A percentile compares a stretch with the other conserved stretches of the same genome.
Conservation (phyloP, 2,113 vertebrate species). For the Malurus elegans region DNA sequence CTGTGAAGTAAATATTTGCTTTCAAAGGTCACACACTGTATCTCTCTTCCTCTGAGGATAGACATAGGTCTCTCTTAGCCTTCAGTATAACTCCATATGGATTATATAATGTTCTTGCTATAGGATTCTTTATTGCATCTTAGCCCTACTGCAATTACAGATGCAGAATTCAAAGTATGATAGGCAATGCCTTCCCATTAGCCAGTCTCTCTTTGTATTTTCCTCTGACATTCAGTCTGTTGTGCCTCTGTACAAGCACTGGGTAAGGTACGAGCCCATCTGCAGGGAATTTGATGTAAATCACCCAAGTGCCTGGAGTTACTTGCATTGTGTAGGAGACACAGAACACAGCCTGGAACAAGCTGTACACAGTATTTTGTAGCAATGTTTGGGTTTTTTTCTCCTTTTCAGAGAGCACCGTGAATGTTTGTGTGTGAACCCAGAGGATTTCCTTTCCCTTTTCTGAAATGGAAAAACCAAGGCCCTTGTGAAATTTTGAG, state of each 20-base stretch:
- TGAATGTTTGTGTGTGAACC: neutral
- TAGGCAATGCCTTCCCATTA: neutral
- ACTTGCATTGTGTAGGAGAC: neutral
- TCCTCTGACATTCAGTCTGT: neutral
- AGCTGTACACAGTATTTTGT: neutral
- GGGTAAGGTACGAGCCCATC: fast-evolving
- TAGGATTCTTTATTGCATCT: neutral
- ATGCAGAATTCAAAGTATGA: neutral
- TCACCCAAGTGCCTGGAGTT: neutral
- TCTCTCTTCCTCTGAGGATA: neutral
- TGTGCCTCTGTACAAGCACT: neutral
- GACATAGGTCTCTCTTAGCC: neutral
- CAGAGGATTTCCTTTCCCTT: neutral
- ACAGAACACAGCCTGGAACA: neutral
- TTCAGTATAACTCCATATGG: neutral
- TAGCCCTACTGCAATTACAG: neutral
- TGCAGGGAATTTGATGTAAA: neutral
- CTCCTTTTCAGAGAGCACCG: neutral
- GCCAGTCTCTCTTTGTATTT: neutral
- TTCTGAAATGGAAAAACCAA: neutral
- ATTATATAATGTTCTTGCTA: neutral
- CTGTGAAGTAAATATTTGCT: conserved; percentile 53
- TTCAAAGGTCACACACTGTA: conserved; percentile 49
- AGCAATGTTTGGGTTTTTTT: neutral
- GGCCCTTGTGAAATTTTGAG: neutral